Base-by-base conservation (phyloP, 2,113 vertebrate genomes). In the Anguilla rostrata region DNA sequence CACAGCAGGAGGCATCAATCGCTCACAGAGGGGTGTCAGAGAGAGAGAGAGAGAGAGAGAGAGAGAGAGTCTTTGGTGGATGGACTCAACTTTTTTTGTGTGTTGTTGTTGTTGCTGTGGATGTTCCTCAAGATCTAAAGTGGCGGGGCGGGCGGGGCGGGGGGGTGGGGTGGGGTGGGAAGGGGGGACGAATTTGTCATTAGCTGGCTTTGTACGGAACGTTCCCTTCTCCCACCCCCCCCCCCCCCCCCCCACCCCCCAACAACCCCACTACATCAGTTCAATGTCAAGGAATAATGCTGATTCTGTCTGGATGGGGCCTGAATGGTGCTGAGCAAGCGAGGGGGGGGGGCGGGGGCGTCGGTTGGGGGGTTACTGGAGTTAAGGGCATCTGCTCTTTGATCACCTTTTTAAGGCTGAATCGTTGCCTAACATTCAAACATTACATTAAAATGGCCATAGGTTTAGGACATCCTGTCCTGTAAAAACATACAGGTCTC, bases 1-100 rank as follows among this genome's bases (percentile, higher is more conserved):
- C 89, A 14, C 93, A 92, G 90, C 91, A 89, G 92, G 93, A 92
- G 89, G 86, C 90, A 83, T 91, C 90, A 88, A 88, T 90, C 87
- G 91, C 90, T 89, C 91, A 90, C 82, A 87, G 91, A 79, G 83
- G 85, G 88, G 83, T 83, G 82, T 83, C 82, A 41, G 89, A 81
- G 83, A 82, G 87, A 80, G 85, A 81, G 81, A 81, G 83, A 81
- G 83, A 82, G 87, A 80, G 85, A 81, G 81, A 81, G 83, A 81
- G 81, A 81, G 83, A 82, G 87, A 80, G 85, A 81, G 81, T 75
- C 39, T 43, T 18, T 7, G 43, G 40, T 71, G 39, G 22, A 20
- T 39, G 53, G 56, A 29, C 34, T 75, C n/a, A 75, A 34, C 71
- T 75, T 75, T 75, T 75, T 75, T 75, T 75, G 2, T 71, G 15